Percentiles rank a stretch among this genome's conserved stretches.
phyloP scores from a whole-genome alignment of 2,113 vertebrate species.

The Nyctibius bracteatus region DNA sequence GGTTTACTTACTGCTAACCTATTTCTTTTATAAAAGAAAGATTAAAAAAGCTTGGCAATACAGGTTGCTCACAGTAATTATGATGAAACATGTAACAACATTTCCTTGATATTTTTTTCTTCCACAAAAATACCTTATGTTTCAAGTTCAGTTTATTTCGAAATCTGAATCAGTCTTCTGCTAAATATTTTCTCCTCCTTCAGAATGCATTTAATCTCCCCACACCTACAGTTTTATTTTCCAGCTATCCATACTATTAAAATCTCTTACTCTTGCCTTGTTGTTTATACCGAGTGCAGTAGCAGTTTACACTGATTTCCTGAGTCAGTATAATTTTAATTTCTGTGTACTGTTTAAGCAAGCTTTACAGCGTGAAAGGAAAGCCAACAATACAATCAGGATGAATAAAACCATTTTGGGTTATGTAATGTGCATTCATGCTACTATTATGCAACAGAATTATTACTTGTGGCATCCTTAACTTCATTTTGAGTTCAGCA shows the following conservation, averaged over 20 bases:
- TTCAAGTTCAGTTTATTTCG: background rate
- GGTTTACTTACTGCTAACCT: slow-evolving; percentile 39
- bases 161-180: background rate
- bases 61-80: background rate
- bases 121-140: background rate
- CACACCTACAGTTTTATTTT: background rate
- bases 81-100: background rate
- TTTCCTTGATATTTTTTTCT: background rate
- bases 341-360: background rate
- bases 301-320: background rate
- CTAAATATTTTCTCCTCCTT: background rate
- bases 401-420: background rate
- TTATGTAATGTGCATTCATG: slow-evolving; percentile 26
- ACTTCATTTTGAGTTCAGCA: slow-evolving; percentile 23
- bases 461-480: slow-evolving; percentile 46
- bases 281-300: background rate
- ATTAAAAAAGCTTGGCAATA: slow-evolving; percentile 12
- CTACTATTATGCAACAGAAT: slow-evolving; percentile 32
- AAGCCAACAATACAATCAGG: background rate
- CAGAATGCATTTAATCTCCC: background rate
- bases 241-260: background rate
- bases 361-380: background rate
- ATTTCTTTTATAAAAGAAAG: slow-evolving; percentile 41
- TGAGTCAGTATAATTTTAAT: background rate
- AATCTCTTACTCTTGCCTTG: background rate